Base-by-base conservation (phyloP, 1,140 invertebrate genomes). In the Solenopsis invicta region DNA sequence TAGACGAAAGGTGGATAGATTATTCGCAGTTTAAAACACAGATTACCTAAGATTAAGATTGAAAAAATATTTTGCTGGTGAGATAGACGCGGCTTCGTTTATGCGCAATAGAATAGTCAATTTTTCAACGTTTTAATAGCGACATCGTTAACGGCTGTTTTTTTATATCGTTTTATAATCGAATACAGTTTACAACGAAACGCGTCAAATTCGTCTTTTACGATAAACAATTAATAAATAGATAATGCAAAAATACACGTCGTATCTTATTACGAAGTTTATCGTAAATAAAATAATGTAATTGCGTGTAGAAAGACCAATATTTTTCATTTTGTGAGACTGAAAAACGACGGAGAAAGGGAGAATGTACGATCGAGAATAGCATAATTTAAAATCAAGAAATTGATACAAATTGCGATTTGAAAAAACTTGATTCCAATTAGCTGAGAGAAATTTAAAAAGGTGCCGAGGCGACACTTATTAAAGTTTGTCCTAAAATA, bases 131-230 rank as follows among this genome's bases (percentile, higher is more conserved):
- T 91, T 91, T 71, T 91, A 87, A 85, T 56, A 56, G 81, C 54
- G 5, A 37, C 41, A 72, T 87, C 54, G 61, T 89, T 77, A 77
- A 85, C 78, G 75, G 56, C 59, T 74, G 59, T 85, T 80, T 85
- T 91, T 91, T 89, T 91, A 91, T 86, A 91, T 61, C 71, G 48
- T 91, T 89, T 72, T 87, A 81, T 66, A 86, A 61, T 62, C 37
- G 59, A 48, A 48, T 13, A 75, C 59, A 48, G 34, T 91, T 91
- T 91, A 91, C 77, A 91, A 86, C 72, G 77, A 88, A 87, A 78
- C 48, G 54, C n/a, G 61, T 72, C 50, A 56, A 56, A 34, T 29
- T 88, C 52, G 29, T 29, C 62, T 69, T 48, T 87, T 69, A 62
- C 50, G 87, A 34, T 66, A 85, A 89, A 75, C 61, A 74, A 21